Base-by-base conservation (phyloP, 2,888 invertebrate species). In the Lepidocyrtoides sp. region DNA sequence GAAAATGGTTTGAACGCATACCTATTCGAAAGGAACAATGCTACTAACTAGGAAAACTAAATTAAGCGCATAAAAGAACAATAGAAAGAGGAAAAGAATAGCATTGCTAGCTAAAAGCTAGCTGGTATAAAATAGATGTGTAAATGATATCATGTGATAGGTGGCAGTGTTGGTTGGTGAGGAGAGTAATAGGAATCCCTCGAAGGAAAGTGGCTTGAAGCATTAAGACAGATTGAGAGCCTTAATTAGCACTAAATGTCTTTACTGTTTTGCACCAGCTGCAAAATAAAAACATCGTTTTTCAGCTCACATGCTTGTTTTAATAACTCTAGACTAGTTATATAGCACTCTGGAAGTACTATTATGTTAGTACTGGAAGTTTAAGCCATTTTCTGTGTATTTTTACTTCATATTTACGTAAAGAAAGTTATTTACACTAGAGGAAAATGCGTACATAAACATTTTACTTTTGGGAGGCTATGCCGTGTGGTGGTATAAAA, bases 151-250 rank as follows among this genome's bases (percentile, higher is more conserved):
- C 10, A 36, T 41, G 41, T 20, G 32, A 29, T 69, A 69, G n/a
- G n/a, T 10, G 17, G 69, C 20, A 2, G 41, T 32, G n/a, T 7
- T n/a, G n/a, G 66, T 32, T 12, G 2, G 48, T 48, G 48, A 12
- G 23, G 54, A n/a, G 23, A 48, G 72, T 44, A 75, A 75, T 48
- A 48, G 44, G 72, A 75, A 26, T 48, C 72, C 48, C 44, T 75
- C 69, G 41, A 54, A 32, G 26, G 51, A 66, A 88, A 88, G 69
- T 81, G 82, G 79, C 54, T 87, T 82, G 54, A 88, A 26, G 88
- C 81, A 82, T 81, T 82, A 88, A 88, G 81, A 88, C 82, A 88
- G 88, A 88, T 88, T 88, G 88, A 82, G 88, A 57, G 72, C 69
- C 72, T 69, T 88, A 88, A 88, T 88, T 88, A 88, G 88, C 66